Evolutionary conservation across 2,888 invertebrate genomes (phyloP), one percentile per base, ranked within the genome.

Genomic region (Fabriciana adippe): DNA sequence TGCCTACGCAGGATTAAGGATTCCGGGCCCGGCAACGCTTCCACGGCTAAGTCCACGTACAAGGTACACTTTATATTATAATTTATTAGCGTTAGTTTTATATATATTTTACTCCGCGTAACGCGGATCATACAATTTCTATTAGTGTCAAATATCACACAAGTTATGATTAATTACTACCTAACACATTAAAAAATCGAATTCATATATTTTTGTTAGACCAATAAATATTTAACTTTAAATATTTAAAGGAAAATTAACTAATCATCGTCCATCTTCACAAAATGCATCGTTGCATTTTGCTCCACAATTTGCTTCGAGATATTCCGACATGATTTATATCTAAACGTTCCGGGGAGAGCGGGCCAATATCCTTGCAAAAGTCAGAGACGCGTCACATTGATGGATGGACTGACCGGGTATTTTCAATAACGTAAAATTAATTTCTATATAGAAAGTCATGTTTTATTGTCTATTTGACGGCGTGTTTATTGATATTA

Each of bases 361-460:
- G 55, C 72, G 68, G 55, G 67, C 73, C 73, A 75, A 74, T 75
- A 76, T 73, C 67, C 73, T 74, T 70, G 72, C 72, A 72, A 74
- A 68, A 67, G 71, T 68, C 67, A 60, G 65, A 72, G 67, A 71
- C 70, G 72, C 72, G 70, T 73, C 71, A 67, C 56, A 26, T 66
- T 76, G 76, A 76, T 76, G 73, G 76, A 76, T 76, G 72, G 73
- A 59, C 69, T 56, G 70, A 68, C 69, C 64, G 63, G 41, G 69
- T 70, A 69, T 73, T 75, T 76, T 74, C 75, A 75, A 75, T 76
- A 76, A 74, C 66, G 71, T 69, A 60, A 62, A 68, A 71, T 73
- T 70, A 68, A 71, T 76, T 77, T 81, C 82, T 79, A 74, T 56
- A 63, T 79, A 80, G 81, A 81, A 79, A 82, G 78, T 72, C 63